Base-by-base conservation (phyloP, 2,888 invertebrate genomes). In the Aphelenchoides bicaudatus region DNA sequence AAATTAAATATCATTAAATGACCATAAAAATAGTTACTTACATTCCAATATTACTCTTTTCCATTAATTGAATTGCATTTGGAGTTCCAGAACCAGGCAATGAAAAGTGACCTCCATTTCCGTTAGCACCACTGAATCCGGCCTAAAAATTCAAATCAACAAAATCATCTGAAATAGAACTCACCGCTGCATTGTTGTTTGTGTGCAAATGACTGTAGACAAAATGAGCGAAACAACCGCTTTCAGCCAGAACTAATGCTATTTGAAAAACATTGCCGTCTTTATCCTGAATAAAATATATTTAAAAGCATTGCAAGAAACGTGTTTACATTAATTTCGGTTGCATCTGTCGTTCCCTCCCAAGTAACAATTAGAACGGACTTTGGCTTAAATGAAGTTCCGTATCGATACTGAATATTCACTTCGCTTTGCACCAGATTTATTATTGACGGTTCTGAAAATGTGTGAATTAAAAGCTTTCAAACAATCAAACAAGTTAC, bases 1-100 rank as follows among this genome's bases (percentile, higher is more conserved):
- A n/a, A n/a, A n/a, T n/a, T n/a, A n/a, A n/a, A n/a, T n/a, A n/a
- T n/a, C n/a, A n/a, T n/a, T n/a, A n/a, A n/a, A n/a, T n/a, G n/a
- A n/a, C n/a, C n/a, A n/a, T n/a, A n/a, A n/a, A n/a, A n/a, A n/a
- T n/a, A n/a, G n/a, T n/a, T n/a, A n/a, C n/a, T n/a, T n/a, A n/a
- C n/a, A 79, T 79, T 31, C 79, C 79, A 31, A 79, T 79, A 59
- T 79, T 78, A 23, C 71, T 71, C 52, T 74, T 71, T 54, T 79
- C 76, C 1, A 73, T 65, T 16, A 79, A 56, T 27, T 50, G 58
- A 16, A 68, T 50, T 0, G 74, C 71, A 19, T 72, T 68, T 1
- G 67, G 47, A 3, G 73, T 75, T 1, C 73, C 76, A 5, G 78
- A 77, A 34, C 76, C 76, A 5, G 79, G 78, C 34, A 79, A 63